A percentile compares a stretch with the other conserved stretches of the same genome.
phyloP scores from a whole-genome alignment of 2,888 invertebrate genomes.

The Saturnia japonica region DNA sequence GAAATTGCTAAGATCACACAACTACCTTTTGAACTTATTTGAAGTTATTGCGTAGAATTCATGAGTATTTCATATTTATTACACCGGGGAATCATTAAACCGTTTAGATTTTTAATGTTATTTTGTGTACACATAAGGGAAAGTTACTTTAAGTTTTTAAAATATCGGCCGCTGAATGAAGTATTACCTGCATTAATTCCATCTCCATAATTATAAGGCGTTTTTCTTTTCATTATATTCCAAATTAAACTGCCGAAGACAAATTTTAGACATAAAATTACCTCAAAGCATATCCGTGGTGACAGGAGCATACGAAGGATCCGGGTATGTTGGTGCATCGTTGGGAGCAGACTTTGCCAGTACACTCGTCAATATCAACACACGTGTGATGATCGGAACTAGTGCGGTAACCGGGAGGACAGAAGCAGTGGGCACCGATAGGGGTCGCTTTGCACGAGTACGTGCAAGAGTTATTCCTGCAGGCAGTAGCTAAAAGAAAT shows the following conservation, averaged over 20 bases:
- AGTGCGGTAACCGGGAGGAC: constrained; percentile 82
- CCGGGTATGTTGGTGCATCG: constrained; percentile 81
- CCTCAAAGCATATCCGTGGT: constrained; percentile 82
- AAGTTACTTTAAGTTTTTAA: too few relatives aligned
- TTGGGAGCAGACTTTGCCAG: constrained; percentile 84
- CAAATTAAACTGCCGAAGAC: neutral
- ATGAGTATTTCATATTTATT: too few relatives aligned
- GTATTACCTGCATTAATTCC: too few relatives aligned
- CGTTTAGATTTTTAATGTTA: too few relatives aligned
- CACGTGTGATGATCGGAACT: constrained; percentile 82
- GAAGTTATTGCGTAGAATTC: too few relatives aligned
- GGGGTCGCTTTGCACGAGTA: constrained; percentile 85
- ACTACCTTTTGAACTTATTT: too few relatives aligned
- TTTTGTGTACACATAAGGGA: too few relatives aligned
- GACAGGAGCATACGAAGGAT: constrained; percentile 82
- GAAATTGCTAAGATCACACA: too few relatives aligned
- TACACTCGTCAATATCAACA: constrained; percentile 88
- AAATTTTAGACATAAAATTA: constrained; percentile 31
- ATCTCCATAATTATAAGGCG: too few relatives aligned
- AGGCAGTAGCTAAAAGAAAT: constrained; percentile 37
- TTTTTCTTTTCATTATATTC: too few relatives aligned
- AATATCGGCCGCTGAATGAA: too few relatives aligned
- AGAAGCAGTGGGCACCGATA: constrained; percentile 84
- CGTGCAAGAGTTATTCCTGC: constrained; percentile 45
- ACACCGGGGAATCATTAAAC: too few relatives aligned